Evolutionary conservation across 2,888 invertebrate species (phyloP).

Genomic region (Drosophila phalerata): DNA sequence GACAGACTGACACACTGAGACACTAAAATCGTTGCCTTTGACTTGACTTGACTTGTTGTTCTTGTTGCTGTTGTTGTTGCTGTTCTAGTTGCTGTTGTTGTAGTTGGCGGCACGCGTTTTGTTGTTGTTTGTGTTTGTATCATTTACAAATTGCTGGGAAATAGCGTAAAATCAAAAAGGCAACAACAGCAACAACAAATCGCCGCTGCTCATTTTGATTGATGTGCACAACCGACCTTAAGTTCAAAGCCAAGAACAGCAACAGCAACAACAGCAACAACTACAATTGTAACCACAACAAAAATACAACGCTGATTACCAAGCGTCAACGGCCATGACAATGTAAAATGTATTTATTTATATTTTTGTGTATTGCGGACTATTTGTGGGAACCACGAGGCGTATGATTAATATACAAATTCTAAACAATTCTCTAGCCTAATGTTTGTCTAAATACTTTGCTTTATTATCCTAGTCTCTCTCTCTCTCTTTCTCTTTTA

Average conservation of each 20-base stretch:
- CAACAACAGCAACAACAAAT: constrained; percentile 48
- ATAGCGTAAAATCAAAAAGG: constrained; percentile 68
- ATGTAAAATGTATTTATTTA: constrained; percentile 58
- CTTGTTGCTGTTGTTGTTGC: constrained; percentile 22
- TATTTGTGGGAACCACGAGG: constrained; percentile 52
- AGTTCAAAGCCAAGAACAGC: constrained; percentile 78
- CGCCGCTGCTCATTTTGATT: constrained; percentile 70
- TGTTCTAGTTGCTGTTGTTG: constrained; percentile 14
- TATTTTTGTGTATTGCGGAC: constrained; percentile 9
- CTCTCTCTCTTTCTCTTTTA: constrained; percentile 10
- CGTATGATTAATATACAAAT: constrained; percentile 73
- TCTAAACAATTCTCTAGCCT: constrained; percentile 39
- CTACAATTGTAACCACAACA: constrained; percentile 9
- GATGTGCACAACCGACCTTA: constrained; percentile 73
- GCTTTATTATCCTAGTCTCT: constrained; percentile 21
- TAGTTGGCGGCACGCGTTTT: constrained; percentile 61
- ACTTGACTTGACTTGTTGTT: constrained; percentile 30
- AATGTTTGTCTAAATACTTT: constrained; percentile 72
- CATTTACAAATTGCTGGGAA: constrained; percentile 79
- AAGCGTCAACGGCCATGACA: constrained; percentile 76
- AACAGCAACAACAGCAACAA: constrained; percentile 26
- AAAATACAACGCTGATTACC: constrained; percentile 61
- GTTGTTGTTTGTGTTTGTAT: constrained; percentile 58
- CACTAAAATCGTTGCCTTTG: constrained; percentile 76
- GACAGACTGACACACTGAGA: constrained; percentile 82